These are phyloP conservation scores for Dryocosmus kuriphilus DNA, from an alignment of 2,888 invertebrate genomes.

Conservation along the genomic window DNA sequence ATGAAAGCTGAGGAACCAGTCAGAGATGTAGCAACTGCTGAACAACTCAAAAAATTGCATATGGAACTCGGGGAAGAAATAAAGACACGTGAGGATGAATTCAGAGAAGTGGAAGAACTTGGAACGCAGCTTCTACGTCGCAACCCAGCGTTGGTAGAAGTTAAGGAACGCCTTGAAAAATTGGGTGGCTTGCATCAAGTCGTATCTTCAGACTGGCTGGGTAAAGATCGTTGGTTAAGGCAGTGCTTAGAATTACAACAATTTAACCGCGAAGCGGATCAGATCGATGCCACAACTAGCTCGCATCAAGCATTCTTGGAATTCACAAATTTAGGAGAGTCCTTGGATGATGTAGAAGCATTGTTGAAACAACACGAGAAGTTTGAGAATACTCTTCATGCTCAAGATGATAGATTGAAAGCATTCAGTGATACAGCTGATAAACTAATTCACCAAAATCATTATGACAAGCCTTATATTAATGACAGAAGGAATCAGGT, in stretches of 20 bases:
- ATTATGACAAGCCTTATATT: constrained; percentile 89
- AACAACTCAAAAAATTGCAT: constrained; percentile 92
- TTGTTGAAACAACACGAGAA: constrained; percentile 95
- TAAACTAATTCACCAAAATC: constrained; percentile 86
- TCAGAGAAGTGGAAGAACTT: constrained; percentile 89
- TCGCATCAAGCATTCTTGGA: constrained; percentile 97
- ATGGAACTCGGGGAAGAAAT: constrained; percentile 95
- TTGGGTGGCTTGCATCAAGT: constrained; percentile 87
- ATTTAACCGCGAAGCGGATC: constrained; percentile 97
- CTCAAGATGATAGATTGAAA: constrained; percentile 94
- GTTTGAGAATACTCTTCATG: constrained; percentile 93
- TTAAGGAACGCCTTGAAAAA: constrained; percentile 86
- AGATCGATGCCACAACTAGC: constrained; percentile 96
- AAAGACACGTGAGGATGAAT: constrained; percentile 92
- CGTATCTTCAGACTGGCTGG: constrained; percentile 86
- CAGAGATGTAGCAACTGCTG: constrained; percentile 95
- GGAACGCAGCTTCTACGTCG: constrained; percentile 86
- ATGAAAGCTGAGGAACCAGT: constrained; percentile 89
- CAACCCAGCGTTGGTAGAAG: constrained; percentile 87
- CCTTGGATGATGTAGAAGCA: constrained; percentile 94
- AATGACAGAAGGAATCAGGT: constrained; percentile 87
- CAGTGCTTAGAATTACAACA: constrained; percentile 93
- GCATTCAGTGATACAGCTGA: constrained; percentile 91
- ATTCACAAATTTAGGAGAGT: constrained; percentile 90
- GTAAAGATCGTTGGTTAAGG: constrained; percentile 90